These are phyloP conservation scores for Liasis olivaceus DNA, from an alignment of 2,797 vertebrate species.

Conservation along the genomic window DNA sequence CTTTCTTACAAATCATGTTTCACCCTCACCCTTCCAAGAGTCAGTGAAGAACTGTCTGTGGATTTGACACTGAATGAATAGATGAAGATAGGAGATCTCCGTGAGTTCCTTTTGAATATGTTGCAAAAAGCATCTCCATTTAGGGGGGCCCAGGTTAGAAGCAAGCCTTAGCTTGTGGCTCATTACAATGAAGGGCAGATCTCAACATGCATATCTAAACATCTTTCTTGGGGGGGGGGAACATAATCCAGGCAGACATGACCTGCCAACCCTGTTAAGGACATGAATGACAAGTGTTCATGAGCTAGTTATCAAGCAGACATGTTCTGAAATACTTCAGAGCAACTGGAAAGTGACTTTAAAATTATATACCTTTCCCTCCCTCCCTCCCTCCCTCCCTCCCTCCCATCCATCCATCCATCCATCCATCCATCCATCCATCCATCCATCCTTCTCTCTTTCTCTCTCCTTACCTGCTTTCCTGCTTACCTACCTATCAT, in stretches of 20 bases:
- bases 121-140: slow-evolving; percentile 47
- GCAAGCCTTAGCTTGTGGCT: slow-evolving; percentile 60
- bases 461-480: no score
- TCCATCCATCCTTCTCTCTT: no score
- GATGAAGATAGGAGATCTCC: slow-evolving; percentile 49
- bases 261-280: slow-evolving; percentile 58
- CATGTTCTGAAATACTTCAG: slow-evolving; percentile 61
- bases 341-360: slow-evolving; percentile 60
- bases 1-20: slow-evolving; percentile 41
- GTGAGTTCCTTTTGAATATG: slow-evolving; percentile 45
- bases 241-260: slow-evolving; percentile 55
- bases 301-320: slow-evolving; percentile 64
- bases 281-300: slow-evolving; percentile 63
- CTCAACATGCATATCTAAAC: slow-evolving; percentile 64
- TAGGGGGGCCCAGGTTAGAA: slow-evolving; percentile 51
- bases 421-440: no score
- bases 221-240: no score
- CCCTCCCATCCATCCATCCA: no score
- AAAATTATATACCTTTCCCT: neutral
- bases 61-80: slow-evolving; percentile 52
- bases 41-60: slow-evolving; percentile 44
- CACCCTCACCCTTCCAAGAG: slow-evolving; percentile 41
- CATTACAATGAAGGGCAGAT: slow-evolving; percentile 62
- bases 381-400: neutral
- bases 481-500: no score